phyloP scores from a whole-genome alignment of 2,888 invertebrate genomes.

The Thelaira solivaga region DNA sequence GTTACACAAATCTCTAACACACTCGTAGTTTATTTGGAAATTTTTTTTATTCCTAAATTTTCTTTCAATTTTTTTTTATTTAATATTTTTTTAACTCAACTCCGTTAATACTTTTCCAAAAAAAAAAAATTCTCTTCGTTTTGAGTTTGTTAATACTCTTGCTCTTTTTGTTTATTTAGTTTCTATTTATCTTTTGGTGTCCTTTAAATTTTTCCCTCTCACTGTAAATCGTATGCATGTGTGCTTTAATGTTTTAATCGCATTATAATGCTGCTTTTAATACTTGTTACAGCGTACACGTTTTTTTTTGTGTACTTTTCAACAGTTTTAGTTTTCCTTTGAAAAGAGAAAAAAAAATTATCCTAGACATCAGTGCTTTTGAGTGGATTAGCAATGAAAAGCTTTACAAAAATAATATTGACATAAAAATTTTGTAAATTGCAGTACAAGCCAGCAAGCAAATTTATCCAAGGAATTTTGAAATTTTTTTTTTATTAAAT shows the following conservation, averaged over 20 bases:
- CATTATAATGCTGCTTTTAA: slow-evolving; percentile 59
- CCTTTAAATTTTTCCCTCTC: background rate
- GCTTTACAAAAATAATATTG: background rate
- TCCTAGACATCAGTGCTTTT: slow-evolving; percentile 8
- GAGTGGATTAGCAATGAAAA: background rate
- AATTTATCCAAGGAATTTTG: background rate
- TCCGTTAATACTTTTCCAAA: background rate
- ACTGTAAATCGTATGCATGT: slow-evolving; percentile 49
- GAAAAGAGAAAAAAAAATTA: background rate
- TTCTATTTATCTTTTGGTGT: background rate
- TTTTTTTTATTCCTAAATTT: too few species aligned
- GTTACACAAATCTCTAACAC: too few species aligned
- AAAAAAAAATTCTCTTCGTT: too few species aligned
- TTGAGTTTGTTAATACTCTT: background rate
- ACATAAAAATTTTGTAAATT: too few species aligned
- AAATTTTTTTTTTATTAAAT: too few species aligned
- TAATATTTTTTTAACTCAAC: too few species aligned
- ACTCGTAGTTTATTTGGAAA: too few species aligned
- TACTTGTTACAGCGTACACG: slow-evolving; percentile 49
- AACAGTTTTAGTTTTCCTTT: slow-evolving; percentile 35
- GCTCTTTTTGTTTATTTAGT: background rate
- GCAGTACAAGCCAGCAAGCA: background rate
- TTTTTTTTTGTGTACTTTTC: slow-evolving; percentile 34
- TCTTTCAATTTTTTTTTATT: too few species aligned
- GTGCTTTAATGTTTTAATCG: slow-evolving; percentile 57